A percentile compares a stretch with the other conserved stretches of the same genome.
These are phyloP conservation scores for Pseudorectes ferrugineus DNA, from an alignment of 2,113 vertebrate genomes.

Conservation along the genomic window DNA sequence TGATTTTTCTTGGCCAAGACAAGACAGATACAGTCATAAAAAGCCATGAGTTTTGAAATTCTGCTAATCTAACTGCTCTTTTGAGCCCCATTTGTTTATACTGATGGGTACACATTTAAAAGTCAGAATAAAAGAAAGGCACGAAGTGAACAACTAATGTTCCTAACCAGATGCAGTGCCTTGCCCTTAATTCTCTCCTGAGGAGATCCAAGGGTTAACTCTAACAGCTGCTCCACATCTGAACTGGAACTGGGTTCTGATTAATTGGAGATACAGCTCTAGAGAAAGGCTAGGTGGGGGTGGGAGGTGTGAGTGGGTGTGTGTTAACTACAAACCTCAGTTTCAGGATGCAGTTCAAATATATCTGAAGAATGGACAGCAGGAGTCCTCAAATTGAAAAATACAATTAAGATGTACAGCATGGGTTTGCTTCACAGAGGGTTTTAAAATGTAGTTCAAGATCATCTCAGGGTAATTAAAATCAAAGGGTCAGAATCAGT, in stretches of 20 bases:
- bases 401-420: neutral
- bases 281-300: neutral
- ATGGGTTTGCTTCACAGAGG: neutral
- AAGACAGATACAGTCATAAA: neutral
- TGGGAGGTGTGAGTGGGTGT: neutral
- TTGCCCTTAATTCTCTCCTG: neutral
- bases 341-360: constrained; percentile 33
- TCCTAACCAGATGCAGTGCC: neutral
- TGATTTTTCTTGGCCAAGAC: neutral
- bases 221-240: neutral
- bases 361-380: neutral
- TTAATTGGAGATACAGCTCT: neutral
- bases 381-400: constrained; percentile 3
- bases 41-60: neutral
- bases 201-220: rapidly evolving
- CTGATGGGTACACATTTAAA: neutral
- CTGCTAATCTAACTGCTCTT: neutral
- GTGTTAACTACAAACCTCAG: neutral
- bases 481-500: neutral
- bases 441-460: constrained; percentile 29
- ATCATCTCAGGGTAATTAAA: constrained; percentile 32
- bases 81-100: neutral
- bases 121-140: neutral
- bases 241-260: neutral
- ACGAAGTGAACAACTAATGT: neutral